These are phyloP conservation scores for Pangasius djambal DNA, from an alignment of 2,797 vertebrate genomes.

Conservation along the genomic window DNA sequence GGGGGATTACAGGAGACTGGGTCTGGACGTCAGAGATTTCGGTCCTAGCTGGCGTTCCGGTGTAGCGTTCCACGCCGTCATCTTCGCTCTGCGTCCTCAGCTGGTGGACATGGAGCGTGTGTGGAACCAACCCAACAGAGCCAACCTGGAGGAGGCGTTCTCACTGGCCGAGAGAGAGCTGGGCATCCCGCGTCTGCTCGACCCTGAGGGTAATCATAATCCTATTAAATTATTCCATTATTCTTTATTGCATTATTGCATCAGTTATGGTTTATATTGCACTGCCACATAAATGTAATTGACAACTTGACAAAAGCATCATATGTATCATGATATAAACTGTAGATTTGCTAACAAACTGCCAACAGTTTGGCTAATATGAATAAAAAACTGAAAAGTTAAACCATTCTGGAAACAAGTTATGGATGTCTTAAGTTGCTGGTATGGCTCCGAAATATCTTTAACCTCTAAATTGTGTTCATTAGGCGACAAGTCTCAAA, in stretches of 20 bases:
- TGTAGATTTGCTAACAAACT: not conserved
- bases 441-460: no score
- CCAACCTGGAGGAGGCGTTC: slow-evolving; percentile 94
- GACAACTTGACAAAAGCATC: not conserved
- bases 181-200: slow-evolving; percentile 92
- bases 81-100: slow-evolving; percentile 89
- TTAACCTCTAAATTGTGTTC: no score
- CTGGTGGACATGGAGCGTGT: slow-evolving; percentile 89
- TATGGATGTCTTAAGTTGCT: no score
- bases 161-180: slow-evolving; percentile 88
- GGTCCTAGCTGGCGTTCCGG: slow-evolving; percentile 95
- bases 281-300: not conserved
- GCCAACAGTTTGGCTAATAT: not conserved
- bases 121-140: slow-evolving; percentile 81
- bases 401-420: no score
- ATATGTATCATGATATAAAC: not conserved
- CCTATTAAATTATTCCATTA: slow-evolving; percentile 10
- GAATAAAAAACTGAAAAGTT: no score
- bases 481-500: no score
- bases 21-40: slow-evolving; percentile 93
- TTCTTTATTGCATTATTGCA: not conserved
- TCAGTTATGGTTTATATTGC: not conserved
- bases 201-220: slow-evolving; percentile 87
- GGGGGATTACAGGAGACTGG: slow-evolving; percentile 76
- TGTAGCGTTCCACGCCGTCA: slow-evolving; percentile 90